Evolutionary conservation across 2,797 vertebrate species (phyloP).

Genomic region (Hydrophis major): DNA sequence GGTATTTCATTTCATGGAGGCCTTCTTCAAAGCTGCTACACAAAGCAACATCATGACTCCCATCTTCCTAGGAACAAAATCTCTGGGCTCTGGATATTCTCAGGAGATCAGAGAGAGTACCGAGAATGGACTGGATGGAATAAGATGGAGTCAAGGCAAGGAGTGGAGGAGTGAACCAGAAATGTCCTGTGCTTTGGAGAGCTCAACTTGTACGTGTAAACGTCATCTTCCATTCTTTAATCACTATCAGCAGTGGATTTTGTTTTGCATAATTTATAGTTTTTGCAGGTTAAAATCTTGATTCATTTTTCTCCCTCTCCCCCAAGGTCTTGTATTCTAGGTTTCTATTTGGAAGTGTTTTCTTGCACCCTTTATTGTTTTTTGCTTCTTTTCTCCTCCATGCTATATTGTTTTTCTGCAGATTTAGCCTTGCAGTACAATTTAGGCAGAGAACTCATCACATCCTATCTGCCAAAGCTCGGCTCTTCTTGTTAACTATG

Average conservation of each 20-base stretch:
- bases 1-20: background rate
- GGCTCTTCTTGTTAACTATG: conserved; percentile 38
- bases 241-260: background rate
- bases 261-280: background rate
- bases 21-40: background rate
- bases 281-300: background rate
- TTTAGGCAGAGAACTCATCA: conserved; percentile 56
- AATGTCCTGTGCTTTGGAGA: background rate
- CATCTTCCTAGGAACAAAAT: background rate
- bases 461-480: conserved; percentile 38
- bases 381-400: conserved; percentile 58
- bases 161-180: background rate
- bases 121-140: background rate
- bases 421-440: conserved; percentile 47
- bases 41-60: background rate
- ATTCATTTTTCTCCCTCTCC: background rate
- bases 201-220: background rate
- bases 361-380: conserved; percentile 13
- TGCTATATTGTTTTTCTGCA: conserved; percentile 50
- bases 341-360: background rate
- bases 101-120: background rate
- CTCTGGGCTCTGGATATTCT: background rate
- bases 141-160: background rate
- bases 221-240: background rate
- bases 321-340: background rate